Evolutionary conservation across 2,797 vertebrate species (phyloP).

Genomic region (Pseudochromis fuscus): DNA sequence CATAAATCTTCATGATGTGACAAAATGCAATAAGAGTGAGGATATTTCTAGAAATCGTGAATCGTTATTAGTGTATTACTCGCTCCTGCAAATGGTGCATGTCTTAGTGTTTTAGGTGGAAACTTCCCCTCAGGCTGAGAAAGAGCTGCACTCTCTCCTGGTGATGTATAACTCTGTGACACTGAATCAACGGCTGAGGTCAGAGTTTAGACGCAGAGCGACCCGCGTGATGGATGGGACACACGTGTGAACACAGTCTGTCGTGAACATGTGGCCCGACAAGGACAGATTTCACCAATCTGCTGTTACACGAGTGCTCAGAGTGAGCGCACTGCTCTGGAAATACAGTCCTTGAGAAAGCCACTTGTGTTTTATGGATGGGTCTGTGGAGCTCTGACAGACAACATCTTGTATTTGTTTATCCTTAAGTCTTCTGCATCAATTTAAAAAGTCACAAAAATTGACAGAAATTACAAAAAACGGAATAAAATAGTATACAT

Average conservation of each 20-base stretch:
- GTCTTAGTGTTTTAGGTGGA: constrained; percentile 24
- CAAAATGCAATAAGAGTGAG: constrained; percentile 30
- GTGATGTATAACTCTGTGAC: constrained; percentile 40
- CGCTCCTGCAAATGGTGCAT: constrained; percentile 1
- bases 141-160: constrained; percentile 25
- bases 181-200: constrained; percentile 32
- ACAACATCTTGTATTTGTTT: too few species aligned
- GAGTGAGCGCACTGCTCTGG: background rate
- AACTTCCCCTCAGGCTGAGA: constrained; percentile 18
- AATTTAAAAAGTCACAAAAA: too few species aligned
- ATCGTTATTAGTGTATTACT: constrained; percentile 30
- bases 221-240: constrained; percentile 48
- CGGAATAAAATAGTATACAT: too few species aligned
- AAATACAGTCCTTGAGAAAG: background rate
- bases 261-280: constrained; percentile 21
- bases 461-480: too few species aligned
- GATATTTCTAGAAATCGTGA: constrained; percentile 23
- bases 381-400: background rate
- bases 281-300: constrained; percentile 2
- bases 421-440: too few species aligned
- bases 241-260: constrained; percentile 37
- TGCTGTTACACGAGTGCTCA: background rate
- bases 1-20: constrained; percentile 58
- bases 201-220: constrained; percentile 48
- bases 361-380: background rate